Evolutionary conservation across 2,888 invertebrate genomes (phyloP).

Genomic region (Danaus chrysippus): DNA sequence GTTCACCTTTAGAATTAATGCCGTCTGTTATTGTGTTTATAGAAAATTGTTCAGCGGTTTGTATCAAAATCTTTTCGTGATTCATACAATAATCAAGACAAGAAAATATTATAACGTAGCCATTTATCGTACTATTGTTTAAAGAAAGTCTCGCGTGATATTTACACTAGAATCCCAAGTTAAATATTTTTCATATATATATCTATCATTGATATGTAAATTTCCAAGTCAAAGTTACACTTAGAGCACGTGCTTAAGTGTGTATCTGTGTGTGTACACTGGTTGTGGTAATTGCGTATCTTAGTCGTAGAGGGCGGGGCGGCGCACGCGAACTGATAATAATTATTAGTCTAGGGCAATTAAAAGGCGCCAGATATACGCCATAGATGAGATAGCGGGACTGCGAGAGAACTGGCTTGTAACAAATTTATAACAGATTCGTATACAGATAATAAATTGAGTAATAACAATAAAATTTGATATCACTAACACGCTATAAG

Average conservation of each 20-base stretch:
- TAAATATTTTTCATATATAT: no score
- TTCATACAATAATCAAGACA: constrained; percentile 3
- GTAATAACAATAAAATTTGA: background rate
- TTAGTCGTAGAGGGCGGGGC: constrained; percentile 50
- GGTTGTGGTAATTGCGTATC: constrained; percentile 50
- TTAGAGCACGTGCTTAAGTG: constrained; percentile 49
- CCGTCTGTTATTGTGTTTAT: constrained; percentile 39
- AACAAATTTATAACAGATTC: constrained; percentile 10
- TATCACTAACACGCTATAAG: no score
- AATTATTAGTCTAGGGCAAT: constrained; percentile 73
- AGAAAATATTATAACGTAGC: no score
- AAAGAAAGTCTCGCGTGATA: no score
- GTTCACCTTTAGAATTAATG: constrained; percentile 72
- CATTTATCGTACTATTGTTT: no score
- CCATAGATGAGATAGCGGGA: constrained; percentile 48
- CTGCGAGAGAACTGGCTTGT: constrained; percentile 17
- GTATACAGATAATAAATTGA: constrained; percentile 2
- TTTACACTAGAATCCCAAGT: no score
- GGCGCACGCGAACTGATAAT: constrained; percentile 71
- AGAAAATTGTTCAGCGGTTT: background rate
- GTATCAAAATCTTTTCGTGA: constrained; percentile 6
- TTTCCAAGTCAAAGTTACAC: constrained; percentile 33
- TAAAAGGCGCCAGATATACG: constrained; percentile 75
- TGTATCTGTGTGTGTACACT: constrained; percentile 31
- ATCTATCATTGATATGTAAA: constrained; percentile 2